These are phyloP conservation scores for Balanococcus diminutus DNA, from an alignment of 2,888 invertebrate genomes.

Conservation along the genomic window DNA sequence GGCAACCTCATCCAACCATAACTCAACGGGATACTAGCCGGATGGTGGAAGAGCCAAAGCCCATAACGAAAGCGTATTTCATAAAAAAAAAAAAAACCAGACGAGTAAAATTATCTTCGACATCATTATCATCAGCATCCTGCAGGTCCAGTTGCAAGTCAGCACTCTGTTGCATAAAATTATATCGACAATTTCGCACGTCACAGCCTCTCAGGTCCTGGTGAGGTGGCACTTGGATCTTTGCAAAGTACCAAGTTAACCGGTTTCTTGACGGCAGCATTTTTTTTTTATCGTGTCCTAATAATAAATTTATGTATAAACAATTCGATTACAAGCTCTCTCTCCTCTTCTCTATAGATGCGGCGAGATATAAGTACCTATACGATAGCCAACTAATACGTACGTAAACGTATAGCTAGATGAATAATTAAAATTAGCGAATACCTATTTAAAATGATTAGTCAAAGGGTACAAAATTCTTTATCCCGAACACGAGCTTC, in stretches of 20 bases:
- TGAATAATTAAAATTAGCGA: slow-evolving; percentile 11
- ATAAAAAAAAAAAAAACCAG: neutral
- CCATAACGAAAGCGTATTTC: neutral
- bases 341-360: neutral
- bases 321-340: neutral
- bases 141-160: neutral
- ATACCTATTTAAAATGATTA: neutral
- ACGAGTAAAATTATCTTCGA: neutral
- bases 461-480: neutral
- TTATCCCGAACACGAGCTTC: neutral
- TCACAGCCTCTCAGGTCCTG: neutral
- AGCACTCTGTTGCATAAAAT: neutral
- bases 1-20: slow-evolving; percentile 15
- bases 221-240: neutral
- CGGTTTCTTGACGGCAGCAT: neutral
- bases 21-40: neutral
- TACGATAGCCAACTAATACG: neutral
- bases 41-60: neutral
- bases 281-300: neutral
- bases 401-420: neutral
- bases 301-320: neutral
- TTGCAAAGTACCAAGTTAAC: neutral
- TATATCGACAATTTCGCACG: neutral
- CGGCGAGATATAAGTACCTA: neutral
- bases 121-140: no score